Percentiles rank a stretch among this genome's conserved stretches.
Evolutionary conservation across 2,113 vertebrate species (phyloP).

Genomic region (Nematolebias whitei): DNA sequence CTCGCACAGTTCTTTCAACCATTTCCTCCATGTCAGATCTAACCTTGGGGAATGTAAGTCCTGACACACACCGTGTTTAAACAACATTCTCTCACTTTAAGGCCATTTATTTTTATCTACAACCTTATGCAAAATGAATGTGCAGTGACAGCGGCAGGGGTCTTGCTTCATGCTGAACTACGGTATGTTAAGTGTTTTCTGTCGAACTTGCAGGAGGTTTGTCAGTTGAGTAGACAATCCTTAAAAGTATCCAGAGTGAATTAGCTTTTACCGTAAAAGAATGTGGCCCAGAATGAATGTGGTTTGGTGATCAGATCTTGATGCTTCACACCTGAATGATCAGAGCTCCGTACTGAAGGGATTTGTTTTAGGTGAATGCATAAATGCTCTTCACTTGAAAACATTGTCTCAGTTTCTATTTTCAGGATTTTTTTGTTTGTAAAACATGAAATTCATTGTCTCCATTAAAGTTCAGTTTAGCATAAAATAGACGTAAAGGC

Average conservation of each 20-base stretch:
- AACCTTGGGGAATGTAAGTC: background rate
- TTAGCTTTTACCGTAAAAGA: background rate
- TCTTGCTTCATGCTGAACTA: background rate
- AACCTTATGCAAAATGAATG: slow-evolving; percentile 1
- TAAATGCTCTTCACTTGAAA: too few species aligned
- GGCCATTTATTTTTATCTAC: background rate
- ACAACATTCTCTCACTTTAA: background rate
- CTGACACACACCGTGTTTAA: background rate
- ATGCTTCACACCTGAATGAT: too few species aligned
- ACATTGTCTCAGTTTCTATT: too few species aligned
- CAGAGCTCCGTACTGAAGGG: too few species aligned
- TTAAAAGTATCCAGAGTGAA: background rate
- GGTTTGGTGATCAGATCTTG: background rate
- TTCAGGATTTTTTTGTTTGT: too few species aligned
- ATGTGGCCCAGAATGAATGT: background rate
- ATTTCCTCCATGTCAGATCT: background rate
- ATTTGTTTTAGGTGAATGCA: too few species aligned
- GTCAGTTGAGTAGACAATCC: background rate
- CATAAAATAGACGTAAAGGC: too few species aligned
- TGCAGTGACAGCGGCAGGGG: background rate
- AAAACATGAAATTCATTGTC: too few species aligned
- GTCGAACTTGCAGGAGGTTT: background rate
- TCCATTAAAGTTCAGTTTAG: too few species aligned
- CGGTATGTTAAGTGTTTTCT: background rate
- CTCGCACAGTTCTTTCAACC: background rate